Evolutionary conservation across 2,888 invertebrate species (phyloP), one percentile per base, ranked within the genome.

Genomic region (Patella ulyssiponensis): DNA sequence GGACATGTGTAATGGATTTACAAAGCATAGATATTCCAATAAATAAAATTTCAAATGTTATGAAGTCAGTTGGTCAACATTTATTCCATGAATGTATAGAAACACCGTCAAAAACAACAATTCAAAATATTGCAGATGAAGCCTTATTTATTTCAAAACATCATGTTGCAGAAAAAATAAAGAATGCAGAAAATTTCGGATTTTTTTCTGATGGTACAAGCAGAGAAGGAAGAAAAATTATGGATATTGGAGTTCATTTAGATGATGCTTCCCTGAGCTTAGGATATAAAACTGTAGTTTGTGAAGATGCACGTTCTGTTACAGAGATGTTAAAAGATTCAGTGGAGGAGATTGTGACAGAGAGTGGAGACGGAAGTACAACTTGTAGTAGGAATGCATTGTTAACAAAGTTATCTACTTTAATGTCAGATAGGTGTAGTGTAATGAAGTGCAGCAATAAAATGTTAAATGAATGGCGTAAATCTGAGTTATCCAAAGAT

Each of bases 71-170:
- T 44, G 44, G 44, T 44, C 44, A 44, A 44, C 44, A 44, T 44
- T 44, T 44, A 44, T 44, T 44, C 20, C 20, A 14, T 15, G n/a
- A 53, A 73, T 20, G 23, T 53, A 11, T 14, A 20, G 23, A 73
- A 17, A 12, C 20, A 20, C 73, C 73, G n/a, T 15, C 17, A 17
- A 12, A 56, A 15, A n/a, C 73, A 52, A 73, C 73, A 17, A 73
- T 73, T 52, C 73, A 73, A 20, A 73, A 73, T 23, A 73, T 73
- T 1, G n/a, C 51, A n/a, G 52, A 73, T 52, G 73, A 73, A 15
- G 73, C 54, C 3, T 51, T 23, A 15, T 51, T 52, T 73, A 17
- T 73, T 17, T 51, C 73, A 51, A 73, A 51, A 73, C 14, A 51
- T 54, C 73, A 73, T 9, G 53, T 73, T 14, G 54, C 5, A 52